Evolutionary conservation across 2,797 vertebrate genomes (phyloP).

Genomic region (Myripristis murdjan): DNA sequence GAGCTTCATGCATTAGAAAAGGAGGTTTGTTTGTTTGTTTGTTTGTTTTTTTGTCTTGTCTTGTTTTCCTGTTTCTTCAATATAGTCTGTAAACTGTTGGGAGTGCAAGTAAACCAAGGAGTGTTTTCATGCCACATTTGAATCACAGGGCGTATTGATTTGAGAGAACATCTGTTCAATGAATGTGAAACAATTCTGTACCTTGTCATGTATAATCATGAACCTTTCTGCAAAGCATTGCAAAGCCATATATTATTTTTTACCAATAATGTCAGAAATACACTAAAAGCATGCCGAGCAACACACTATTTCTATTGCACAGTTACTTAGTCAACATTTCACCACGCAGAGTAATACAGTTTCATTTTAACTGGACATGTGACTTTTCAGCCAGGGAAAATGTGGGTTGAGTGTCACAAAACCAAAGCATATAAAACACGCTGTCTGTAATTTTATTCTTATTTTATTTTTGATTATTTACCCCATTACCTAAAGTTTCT

Average conservation of each 20-base stretch:
- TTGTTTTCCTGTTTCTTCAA: neutral
- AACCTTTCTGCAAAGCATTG: neutral
- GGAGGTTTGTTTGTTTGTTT: too few species aligned
- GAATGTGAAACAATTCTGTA: conserved; percentile 4
- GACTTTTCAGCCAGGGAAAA: conserved; percentile 6
- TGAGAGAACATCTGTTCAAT: neutral
- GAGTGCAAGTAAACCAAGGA: too few species aligned
- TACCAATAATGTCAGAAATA: neutral
- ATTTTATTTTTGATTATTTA: neutral
- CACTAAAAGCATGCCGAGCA: neutral
- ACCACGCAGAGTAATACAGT: conserved; percentile 2
- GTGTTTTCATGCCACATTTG: too few species aligned
- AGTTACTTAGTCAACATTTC: conserved; percentile 2
- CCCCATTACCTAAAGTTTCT: neutral
- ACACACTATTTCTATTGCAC: neutral
- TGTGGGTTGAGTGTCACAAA: neutral
- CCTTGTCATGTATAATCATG: too few species aligned
- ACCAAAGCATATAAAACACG: neutral
- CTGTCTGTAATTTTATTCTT: neutral
- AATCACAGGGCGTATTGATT: conserved; percentile 1
- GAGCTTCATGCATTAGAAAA: conserved; percentile 24
- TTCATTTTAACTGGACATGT: conserved; percentile 20
- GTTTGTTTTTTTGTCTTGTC: neutral
- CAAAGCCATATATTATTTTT: neutral
- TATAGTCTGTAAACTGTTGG: neutral